Conservation (phyloP, 1,140 invertebrate species). For the Plectrocnemia conspersa region DNA sequence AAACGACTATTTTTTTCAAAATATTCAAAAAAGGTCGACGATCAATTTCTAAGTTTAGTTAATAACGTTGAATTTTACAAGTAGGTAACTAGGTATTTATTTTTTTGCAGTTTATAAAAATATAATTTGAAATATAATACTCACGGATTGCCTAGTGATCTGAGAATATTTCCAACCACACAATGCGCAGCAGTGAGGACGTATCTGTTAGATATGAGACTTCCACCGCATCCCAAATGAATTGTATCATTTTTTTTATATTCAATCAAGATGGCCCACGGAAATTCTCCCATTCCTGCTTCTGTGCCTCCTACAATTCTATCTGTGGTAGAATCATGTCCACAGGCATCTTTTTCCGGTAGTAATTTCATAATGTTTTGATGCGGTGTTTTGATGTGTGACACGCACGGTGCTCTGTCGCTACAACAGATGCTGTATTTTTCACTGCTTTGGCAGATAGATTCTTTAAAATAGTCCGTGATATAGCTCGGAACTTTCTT, state of each 20-base stretch:
- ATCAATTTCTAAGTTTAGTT: too few species aligned
- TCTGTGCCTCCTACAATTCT: slow-evolving; percentile 43
- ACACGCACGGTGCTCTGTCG: neutral
- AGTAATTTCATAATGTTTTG: slow-evolving; percentile 35
- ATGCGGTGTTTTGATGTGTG: too few species aligned
- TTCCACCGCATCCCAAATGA: slow-evolving; percentile 38
- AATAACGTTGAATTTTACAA: too few species aligned
- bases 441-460: slow-evolving; percentile 12
- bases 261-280: slow-evolving; percentile 68
- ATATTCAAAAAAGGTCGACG: too few species aligned
- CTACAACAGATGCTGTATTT: slow-evolving; percentile 22
- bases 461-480: neutral
- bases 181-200: slow-evolving; percentile 47
- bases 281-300: slow-evolving; percentile 55
- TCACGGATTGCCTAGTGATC: slow-evolving; percentile 35
- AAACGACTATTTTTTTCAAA: too few species aligned
- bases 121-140: too few species aligned
- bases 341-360: slow-evolving; percentile 38
- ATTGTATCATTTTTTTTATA: slow-evolving; percentile 45
- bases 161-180: slow-evolving; percentile 33
- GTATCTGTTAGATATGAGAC: slow-evolving; percentile 41
- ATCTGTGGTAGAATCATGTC: slow-evolving; percentile 38
- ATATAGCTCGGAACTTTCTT: neutral
- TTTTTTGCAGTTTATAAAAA: too few species aligned
- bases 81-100: too few species aligned